Base-by-base conservation (phyloP, 2,113 vertebrate species). In the Rhinolophus sinicus region DNA sequence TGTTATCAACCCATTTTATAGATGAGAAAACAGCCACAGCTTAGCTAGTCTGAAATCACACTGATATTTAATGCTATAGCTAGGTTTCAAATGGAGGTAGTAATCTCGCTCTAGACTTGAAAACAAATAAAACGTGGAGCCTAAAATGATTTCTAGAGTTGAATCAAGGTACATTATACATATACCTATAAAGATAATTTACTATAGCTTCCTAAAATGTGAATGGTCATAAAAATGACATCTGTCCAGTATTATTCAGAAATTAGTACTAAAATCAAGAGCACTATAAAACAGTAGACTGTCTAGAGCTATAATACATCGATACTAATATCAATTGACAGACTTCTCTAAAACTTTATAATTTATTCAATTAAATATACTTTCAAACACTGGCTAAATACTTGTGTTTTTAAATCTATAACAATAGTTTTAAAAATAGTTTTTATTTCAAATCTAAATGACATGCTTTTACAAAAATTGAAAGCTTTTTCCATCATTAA, bases 341-440 rank as follows among this genome's bases (percentile, higher is more conserved):
- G 33, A 18, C 6, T 90, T 95, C 22, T 82, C 54, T 14, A 56
- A 88, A 94, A 47, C 16, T 76, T 87, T 28, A 62, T 52, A 88
- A 44, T 38, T 93, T 73, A 86, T 81, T 88, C 65, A 75, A 78
- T 96, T 50, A 96, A 83, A 85, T 24, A 64, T 30, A 54, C 77
- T 67, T 88, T 44, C 54, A 91, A 91, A 64, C 10, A 92, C n/a
- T 76, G 11, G 24, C 62, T 90, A 81, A 38, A 67, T 60, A 56
- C 0, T 28, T 60, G 8, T 62, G 14, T 62, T 80, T 92, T 28
- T 56, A 87, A 88, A 56, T 85, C 28, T 93, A 9, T 76, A 76
- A 69, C 28, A 54, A 33, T 38, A 47, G 3, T 50, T 86, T 82
- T 13, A 11, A 78, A 90, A 95, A 64, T 5, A 44, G 5, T 28